phyloP scores from a whole-genome alignment of 1,140 invertebrate genomes.

The Ips typographus region DNA sequence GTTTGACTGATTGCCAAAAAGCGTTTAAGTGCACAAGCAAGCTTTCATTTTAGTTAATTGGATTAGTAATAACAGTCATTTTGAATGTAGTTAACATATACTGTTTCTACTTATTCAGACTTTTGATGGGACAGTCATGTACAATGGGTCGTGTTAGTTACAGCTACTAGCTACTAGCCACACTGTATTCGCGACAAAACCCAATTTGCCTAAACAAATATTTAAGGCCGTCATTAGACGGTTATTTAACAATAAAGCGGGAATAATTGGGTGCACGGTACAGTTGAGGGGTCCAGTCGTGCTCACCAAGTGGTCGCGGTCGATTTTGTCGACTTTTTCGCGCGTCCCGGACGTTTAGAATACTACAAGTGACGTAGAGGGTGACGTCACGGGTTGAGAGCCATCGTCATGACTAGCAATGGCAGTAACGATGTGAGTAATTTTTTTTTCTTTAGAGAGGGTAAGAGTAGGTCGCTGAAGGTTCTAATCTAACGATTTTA shows the following conservation, averaged over 20 bases:
- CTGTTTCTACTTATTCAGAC: too few species aligned
- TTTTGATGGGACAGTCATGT: too few species aligned
- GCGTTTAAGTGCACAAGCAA: too few species aligned
- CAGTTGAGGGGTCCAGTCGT: slow-evolving; percentile 7
- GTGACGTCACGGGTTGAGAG: not conserved
- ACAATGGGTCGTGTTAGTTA: too few species aligned
- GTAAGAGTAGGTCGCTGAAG: too few species aligned
- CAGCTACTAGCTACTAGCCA: too few species aligned
- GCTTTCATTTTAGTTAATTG: too few species aligned
- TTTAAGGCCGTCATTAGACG: slow-evolving; percentile 18
- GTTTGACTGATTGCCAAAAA: too few species aligned
- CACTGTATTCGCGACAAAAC: slow-evolving; percentile 2
- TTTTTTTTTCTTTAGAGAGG: not conserved
- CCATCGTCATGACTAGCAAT: slow-evolving; percentile 13
- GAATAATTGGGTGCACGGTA: slow-evolving; percentile 16
- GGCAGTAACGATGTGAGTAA: slow-evolving; percentile 10
- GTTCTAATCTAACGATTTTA: not conserved
- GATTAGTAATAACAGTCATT: too few species aligned
- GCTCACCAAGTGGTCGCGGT: slow-evolving; percentile 7
- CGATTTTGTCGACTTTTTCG: slow-evolving; percentile 7
- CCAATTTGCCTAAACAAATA: slow-evolving; percentile 13
- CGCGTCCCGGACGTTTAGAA: not conserved
- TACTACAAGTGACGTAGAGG: too few species aligned
- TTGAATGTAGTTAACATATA: too few species aligned
- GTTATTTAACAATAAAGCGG: slow-evolving; percentile 25